Evolutionary conservation across 2,888 invertebrate species (phyloP).

Genomic region (Agapostemon virescens): DNA sequence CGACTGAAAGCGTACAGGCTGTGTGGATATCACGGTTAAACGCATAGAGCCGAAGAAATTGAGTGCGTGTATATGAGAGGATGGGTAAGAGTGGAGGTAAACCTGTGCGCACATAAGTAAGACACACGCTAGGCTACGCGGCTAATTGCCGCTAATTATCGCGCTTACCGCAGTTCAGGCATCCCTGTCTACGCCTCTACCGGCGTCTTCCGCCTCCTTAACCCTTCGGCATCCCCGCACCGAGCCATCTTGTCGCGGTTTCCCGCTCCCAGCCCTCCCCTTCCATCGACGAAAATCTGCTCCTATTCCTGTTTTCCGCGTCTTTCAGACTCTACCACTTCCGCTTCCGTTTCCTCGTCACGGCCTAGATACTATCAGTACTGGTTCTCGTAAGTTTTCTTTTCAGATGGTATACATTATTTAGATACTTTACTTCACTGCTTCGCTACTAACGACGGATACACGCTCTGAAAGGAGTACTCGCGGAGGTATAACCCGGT

Average conservation of each 20-base stretch:
- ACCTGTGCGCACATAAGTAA: conserved; percentile 68
- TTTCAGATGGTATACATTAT: background rate
- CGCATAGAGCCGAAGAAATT: conserved; percentile 36
- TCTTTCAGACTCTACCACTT: conserved; percentile 33
- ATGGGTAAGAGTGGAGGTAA: conserved; percentile 54
- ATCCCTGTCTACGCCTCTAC: conserved; percentile 50
- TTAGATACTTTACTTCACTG: background rate
- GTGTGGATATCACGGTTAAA: conserved; percentile 21
- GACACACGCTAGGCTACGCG: conserved; percentile 70
- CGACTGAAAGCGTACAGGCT: background rate
- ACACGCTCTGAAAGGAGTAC: background rate
- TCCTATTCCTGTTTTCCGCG: conserved; percentile 18
- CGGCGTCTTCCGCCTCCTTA: conserved; percentile 27
- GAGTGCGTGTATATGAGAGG: conserved; percentile 45
- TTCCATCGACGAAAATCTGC: conserved; percentile 36
- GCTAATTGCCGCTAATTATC: conserved; percentile 79
- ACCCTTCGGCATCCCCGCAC: conserved; percentile 15
- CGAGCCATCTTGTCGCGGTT: conserved; percentile 24
- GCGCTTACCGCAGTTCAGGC: conserved; percentile 75
- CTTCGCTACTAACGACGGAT: background rate
- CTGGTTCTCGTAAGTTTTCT: background rate
- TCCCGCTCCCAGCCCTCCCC: background rate
- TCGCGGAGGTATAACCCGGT: background rate
- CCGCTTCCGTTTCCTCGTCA: conserved; percentile 33
- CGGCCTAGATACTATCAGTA: conserved; percentile 37